Evolutionary conservation across 2,888 invertebrate genomes (phyloP), one percentile per base, ranked within the genome.

Genomic region (Rambutsinella grinnellia): DNA sequence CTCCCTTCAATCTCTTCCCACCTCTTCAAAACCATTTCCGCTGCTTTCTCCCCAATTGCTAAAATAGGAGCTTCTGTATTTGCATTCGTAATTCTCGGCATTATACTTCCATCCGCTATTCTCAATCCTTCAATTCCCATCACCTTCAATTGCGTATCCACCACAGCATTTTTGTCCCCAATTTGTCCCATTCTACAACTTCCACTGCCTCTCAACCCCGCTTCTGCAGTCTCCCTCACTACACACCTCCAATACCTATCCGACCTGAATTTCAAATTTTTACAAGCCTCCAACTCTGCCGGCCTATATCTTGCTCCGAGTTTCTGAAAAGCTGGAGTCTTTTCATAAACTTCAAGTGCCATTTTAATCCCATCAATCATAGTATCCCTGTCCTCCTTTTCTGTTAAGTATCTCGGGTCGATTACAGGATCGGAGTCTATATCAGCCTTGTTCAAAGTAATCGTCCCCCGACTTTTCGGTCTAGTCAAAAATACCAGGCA

Each of bases 181-280:
- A 27, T 58, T 17, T 17, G 15, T 0, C 66, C 61, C 72, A 72
- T 72, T 36, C 26, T 57, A 46, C 65, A 65, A 2, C 66, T 53
- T 17, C 66, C 60, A 0, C 3, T 36, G 2, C 23, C 46, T 46
- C 66, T 66, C 3, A 24, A 3, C 6, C 13, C 46, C 21, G 36
- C 53, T n/a, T 10, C 19, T 10, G 61, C 8, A 3, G 17, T n/a
- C 15, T 61, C 46, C 3, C 61, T 36, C 6, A 61, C 23, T 27
- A 46, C 58, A 21, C 74, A 74, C 1, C n/a, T 10, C 66, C 66
- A 74, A 49, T 74, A 74, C 10, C 24, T 49, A 36, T 60, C 60
- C 1, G 66, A 66, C 1, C 74, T 24, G 19, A 60, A 74, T n/a
- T 17, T n/a, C 8, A 61, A 23, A 10, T 47, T 46, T 3, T 5